Evolutionary conservation across 1,140 invertebrate genomes (phyloP).

Genomic region (Drepana arcuata): DNA sequence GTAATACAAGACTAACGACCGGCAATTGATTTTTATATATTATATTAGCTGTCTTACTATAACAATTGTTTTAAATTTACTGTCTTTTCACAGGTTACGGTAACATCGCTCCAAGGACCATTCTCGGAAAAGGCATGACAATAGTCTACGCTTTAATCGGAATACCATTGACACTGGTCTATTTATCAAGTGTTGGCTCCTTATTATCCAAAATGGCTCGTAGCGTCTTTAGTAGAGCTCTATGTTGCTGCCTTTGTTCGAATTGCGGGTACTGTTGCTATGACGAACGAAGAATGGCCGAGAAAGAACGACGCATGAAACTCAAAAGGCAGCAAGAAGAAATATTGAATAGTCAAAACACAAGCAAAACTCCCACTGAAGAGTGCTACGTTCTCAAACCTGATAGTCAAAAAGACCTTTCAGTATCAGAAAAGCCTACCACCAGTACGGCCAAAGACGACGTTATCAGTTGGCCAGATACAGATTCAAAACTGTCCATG

Average conservation of each 20-base stretch:
- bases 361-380: constrained; percentile 71
- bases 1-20: too few species aligned
- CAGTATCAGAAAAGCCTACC: constrained; percentile 51
- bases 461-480: constrained; percentile 70
- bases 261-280: constrained; percentile 91
- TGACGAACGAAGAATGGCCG: constrained; percentile 87
- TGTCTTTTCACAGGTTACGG: constrained; percentile 87
- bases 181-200: constrained; percentile 87
- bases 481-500: constrained; percentile 82
- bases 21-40: too few species aligned
- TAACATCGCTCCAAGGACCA: constrained; percentile 85
- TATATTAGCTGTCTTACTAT: too few species aligned
- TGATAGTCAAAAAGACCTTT: constrained; percentile 60
- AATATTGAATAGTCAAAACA: constrained; percentile 77
- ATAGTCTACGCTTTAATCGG: constrained; percentile 91
- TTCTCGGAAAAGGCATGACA: constrained; percentile 87
- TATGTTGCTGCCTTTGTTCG: constrained; percentile 88
- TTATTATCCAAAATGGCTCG: constrained; percentile 88
- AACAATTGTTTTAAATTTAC: too few species aligned
- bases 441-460: constrained; percentile 62
- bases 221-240: constrained; percentile 86
- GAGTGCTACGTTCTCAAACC: constrained; percentile 80
- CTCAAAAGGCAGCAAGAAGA: constrained; percentile 85
- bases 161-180: constrained; percentile 92
- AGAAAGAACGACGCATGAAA: constrained; percentile 86